Evolutionary conservation across 2,113 vertebrate genomes (phyloP), one percentile per base, ranked within the genome.

Genomic region (Mesitornis unicolor): DNA sequence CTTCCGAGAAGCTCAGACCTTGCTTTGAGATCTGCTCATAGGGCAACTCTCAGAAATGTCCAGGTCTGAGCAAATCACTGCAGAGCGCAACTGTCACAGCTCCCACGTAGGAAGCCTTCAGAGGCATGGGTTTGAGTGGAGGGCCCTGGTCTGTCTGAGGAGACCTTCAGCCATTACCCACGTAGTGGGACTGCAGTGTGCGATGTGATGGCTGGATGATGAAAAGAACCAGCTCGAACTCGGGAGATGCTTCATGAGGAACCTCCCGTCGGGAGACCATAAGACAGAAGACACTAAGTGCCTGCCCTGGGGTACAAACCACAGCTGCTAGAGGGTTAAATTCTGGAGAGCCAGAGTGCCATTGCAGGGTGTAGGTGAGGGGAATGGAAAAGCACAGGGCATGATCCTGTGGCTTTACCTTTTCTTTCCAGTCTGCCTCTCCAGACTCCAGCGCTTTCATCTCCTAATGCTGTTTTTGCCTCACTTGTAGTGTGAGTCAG

Each of bases 191-290:
- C 33, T 1, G 0, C 59, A 20, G 43, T 12, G 33, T 16, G 21
- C 2, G 0, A 35, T 0, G 1, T 19, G 24, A 31, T 50, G 25
- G 64, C 77, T 4, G 1, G 35, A 22, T n/a, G 51, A 31, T 0
- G 9, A 21, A 35, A 31, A 35, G 28, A 17, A 38, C 28, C 53
- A 80, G 35, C 57, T 54, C 64, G n/a, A 33, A 11, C 48, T 42
- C 21, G 2, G n/a, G 36, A 74, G 21, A 11, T 68, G 54, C 47
- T 63, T 68, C n/a, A 18, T 68, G 43, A 79, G 42, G 29, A 74
- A 13, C 48, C 60, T 69, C 57, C 8, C 18, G 24, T n/a, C 21
- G 64, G 33, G 10, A 63, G 31, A 36, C 4, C 1, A 4, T 33
- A 43, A 26, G 35, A 50, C 47, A 45, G 48, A 43, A 35, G 43